These are phyloP conservation scores for Dipodomys merriami DNA, from an alignment of 2,113 vertebrate species.

Conservation along the genomic window DNA sequence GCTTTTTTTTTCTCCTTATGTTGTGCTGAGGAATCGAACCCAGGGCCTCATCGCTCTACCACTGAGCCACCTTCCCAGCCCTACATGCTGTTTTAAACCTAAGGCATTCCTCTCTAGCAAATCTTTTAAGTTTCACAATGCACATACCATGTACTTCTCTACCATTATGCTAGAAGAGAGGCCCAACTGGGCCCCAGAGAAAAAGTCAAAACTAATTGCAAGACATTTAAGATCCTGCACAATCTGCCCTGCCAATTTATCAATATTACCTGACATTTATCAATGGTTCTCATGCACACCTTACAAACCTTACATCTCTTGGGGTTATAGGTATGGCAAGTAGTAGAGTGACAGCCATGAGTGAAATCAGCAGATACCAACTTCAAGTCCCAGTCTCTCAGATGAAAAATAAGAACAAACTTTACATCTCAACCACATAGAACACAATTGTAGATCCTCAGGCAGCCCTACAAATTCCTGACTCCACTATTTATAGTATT, in stretches of 20 bases:
- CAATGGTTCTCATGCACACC: not conserved
- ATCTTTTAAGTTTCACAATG: not conserved
- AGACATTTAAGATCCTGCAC: not conserved
- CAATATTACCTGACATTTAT: not conserved
- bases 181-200: not conserved
- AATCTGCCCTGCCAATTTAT: no score
- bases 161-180: not conserved
- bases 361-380: no score
- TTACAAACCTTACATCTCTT: not conserved
- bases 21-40: no score
- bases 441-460: conserved; percentile 11
- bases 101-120: not conserved
- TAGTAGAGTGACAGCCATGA: no score
- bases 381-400: no score
- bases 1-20: no score
- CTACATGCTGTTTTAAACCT: not conserved
- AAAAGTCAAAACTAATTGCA: conserved; percentile 7
- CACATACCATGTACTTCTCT: not conserved
- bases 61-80: no score
- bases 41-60: no score
- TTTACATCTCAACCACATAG: not conserved
- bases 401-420: no score
- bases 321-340: no score
- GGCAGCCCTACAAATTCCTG: not conserved
- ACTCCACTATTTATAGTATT: not conserved